Evolutionary conservation across 1,140 invertebrate genomes (phyloP).

Genomic region (Tetragonula clypearis): DNA sequence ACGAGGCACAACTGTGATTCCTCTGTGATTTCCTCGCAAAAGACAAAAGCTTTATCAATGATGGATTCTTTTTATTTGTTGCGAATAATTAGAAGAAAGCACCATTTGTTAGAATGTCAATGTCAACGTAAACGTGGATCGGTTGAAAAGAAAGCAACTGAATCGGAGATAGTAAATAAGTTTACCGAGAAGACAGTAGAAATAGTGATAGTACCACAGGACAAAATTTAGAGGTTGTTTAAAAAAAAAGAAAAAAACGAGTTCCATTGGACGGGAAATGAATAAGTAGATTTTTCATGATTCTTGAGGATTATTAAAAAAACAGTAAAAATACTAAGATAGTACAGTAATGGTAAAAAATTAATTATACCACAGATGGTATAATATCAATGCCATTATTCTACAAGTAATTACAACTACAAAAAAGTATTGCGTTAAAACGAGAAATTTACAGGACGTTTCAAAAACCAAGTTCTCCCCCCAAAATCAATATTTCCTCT

Average conservation of each 20-base stretch:
- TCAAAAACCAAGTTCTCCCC: background rate
- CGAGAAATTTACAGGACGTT: background rate
- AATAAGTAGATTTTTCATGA: too few species aligned
- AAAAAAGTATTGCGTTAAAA: background rate
- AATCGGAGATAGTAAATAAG: background rate
- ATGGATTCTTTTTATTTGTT: background rate
- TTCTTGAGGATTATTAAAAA: too few species aligned
- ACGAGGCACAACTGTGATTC: background rate
- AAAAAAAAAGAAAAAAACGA: background rate
- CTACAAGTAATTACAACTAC: too few species aligned
- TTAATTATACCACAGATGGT: too few species aligned
- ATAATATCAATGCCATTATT: too few species aligned
- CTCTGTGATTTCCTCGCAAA: background rate
- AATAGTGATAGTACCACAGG: background rate
- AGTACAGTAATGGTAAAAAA: too few species aligned
- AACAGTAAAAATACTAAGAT: too few species aligned
- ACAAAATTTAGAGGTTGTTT: background rate
- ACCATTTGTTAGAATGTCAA: background rate
- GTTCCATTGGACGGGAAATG: background rate
- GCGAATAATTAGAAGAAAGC: background rate
- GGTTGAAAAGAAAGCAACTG: too few species aligned
- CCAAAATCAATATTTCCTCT: too few species aligned
- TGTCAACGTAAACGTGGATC: too few species aligned
- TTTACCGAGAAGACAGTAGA: accelerated
- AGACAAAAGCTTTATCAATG: too few species aligned